A percentile compares a stretch with the other conserved stretches of the same genome.
phyloP scores from a whole-genome alignment of 2,888 invertebrate species.

The Meloe dianella region DNA sequence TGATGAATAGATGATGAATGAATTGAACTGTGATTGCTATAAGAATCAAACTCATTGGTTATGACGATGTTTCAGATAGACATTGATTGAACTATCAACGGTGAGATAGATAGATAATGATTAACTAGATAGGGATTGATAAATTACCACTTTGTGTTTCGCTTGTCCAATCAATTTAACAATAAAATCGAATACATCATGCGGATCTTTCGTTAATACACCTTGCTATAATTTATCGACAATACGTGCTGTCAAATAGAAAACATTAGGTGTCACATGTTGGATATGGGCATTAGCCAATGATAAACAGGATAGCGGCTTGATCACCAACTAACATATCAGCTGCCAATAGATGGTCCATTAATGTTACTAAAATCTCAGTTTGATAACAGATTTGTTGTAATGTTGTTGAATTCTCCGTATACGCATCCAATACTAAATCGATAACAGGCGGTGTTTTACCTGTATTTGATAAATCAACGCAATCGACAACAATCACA shows the following conservation, averaged over 20 bases:
- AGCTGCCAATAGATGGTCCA: constrained; percentile 93
- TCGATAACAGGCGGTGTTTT: constrained; percentile 87
- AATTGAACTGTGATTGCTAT: too few relatives aligned
- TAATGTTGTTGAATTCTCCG: constrained; percentile 74
- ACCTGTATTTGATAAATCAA: constrained; percentile 78
- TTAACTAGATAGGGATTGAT: too few relatives aligned
- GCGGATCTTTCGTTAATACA: constrained; percentile 86
- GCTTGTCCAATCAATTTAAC: constrained; percentile 92
- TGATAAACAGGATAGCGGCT: constrained; percentile 76
- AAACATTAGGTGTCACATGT: constrained; percentile 89
- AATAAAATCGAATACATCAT: constrained; percentile 94
- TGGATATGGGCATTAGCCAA: constrained; percentile 75
- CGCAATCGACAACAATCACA: constrained; percentile 93
- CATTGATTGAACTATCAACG: too few relatives aligned
- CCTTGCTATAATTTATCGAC: constrained; percentile 99
- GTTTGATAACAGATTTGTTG: constrained; percentile 92
- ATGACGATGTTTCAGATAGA: too few relatives aligned
- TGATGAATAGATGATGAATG: too few relatives aligned
- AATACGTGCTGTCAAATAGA: constrained; percentile 89
- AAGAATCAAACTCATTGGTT: too few relatives aligned
- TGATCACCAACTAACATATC: constrained; percentile 90
- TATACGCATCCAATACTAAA: constrained; percentile 87
- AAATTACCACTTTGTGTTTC: constrained; percentile 80
- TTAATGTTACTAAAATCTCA: constrained; percentile 79
- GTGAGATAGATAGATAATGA: too few relatives aligned